Evolutionary conservation across 1,140 invertebrate species (phyloP).

Genomic region (Bombus affinis): DNA sequence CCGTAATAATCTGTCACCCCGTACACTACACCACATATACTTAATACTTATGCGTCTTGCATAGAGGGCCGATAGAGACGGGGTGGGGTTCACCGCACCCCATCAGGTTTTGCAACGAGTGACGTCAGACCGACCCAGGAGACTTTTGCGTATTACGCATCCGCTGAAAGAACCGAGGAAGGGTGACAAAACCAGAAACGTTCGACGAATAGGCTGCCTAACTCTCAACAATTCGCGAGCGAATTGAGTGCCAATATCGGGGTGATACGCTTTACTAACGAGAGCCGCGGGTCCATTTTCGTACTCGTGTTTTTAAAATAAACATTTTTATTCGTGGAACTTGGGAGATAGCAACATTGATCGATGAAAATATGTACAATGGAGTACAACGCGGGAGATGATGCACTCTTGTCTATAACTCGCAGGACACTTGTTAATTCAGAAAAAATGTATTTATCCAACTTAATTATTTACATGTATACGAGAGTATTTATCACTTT

Average conservation of each 20-base stretch:
- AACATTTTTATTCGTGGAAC: not conserved
- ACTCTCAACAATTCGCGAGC: not conserved
- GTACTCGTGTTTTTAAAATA: not conserved
- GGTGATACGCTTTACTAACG: too few relatives aligned
- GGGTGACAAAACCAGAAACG: conserved; percentile 14
- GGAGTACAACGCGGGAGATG: not conserved
- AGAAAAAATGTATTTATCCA: too few relatives aligned
- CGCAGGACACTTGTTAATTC: too few relatives aligned
- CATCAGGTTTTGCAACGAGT: conserved; percentile 53
- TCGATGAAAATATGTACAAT: not conserved
- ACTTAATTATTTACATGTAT: too few relatives aligned
- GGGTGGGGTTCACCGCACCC: conserved; percentile 38
- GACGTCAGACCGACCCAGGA: conserved; percentile 51
- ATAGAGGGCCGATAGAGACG: not conserved
- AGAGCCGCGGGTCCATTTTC: not conserved
- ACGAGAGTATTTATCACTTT: too few relatives aligned
- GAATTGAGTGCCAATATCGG: not conserved
- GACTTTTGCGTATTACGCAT: conserved; percentile 40
- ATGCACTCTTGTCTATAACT: not conserved
- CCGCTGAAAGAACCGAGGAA: conserved; percentile 4
- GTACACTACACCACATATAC: conserved; percentile 43
- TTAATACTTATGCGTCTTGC: conserved; percentile 36
- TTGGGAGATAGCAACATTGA: not conserved
- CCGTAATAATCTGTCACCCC: conserved; percentile 76
- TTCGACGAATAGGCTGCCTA: not conserved